Evolutionary conservation across 92 coral and sea anemone species (phyloP).

Genomic region (Bergia sp.): DNA sequence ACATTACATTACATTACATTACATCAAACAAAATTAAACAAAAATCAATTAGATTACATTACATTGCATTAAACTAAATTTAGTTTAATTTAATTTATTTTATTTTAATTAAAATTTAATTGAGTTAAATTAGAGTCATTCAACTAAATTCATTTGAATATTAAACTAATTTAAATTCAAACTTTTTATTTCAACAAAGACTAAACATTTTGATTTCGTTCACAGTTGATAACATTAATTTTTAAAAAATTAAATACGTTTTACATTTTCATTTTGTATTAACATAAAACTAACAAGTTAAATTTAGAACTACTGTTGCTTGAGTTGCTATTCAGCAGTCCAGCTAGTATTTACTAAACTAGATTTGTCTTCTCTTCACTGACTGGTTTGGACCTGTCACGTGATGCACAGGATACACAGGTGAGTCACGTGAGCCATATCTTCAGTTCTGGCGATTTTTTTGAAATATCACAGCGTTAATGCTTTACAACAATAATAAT

Average conservation of each 20-base stretch:
- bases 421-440: slow-evolving; percentile 36
- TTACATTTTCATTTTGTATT: not conserved
- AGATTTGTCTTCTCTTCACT: slow-evolving; percentile 3
- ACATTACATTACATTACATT: not conserved
- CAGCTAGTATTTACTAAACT: not conserved
- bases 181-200: no score
- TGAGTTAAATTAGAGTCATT: no score
- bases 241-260: no score
- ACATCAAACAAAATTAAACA: not conserved
- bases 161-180: no score
- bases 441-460: not conserved
- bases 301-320: not conserved
- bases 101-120: not conserved
- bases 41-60: no score
- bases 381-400: slow-evolving; percentile 11
- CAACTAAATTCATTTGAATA: no score
- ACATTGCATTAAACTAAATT: not conserved
- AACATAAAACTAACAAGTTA: not conserved
- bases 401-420: slow-evolving; percentile 35
- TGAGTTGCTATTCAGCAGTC: not conserved
- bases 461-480: no score
- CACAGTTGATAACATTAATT: no score
- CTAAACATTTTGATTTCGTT: no score
- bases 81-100: not conserved
- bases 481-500: no score